Conservation (phyloP, 2,888 invertebrate species). For the Eustalomyia histrio region DNA sequence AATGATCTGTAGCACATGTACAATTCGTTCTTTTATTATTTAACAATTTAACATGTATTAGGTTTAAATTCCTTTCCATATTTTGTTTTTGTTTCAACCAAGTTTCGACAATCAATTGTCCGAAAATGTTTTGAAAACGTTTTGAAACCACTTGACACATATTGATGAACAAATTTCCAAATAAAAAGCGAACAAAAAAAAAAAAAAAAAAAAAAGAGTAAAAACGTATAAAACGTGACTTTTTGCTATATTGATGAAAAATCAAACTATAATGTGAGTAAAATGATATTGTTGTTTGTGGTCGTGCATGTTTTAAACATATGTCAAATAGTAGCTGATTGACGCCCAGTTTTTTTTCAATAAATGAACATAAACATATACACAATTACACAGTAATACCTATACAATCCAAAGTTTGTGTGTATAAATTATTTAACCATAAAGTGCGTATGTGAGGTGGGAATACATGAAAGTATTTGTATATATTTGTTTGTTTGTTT, state of each 20-base stretch:
- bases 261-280: constrained; percentile 20
- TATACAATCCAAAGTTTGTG: neutral
- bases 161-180: constrained; percentile 24
- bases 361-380: neutral
- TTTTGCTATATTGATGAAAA: constrained; percentile 26
- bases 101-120: constrained; percentile 43
- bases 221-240: constrained; percentile 59
- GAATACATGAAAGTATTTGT: neutral
- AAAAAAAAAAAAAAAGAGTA: neutral
- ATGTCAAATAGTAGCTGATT: constrained; percentile 35
- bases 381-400: neutral
- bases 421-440: neutral
- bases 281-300: constrained; percentile 21
- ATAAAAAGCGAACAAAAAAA: constrained; percentile 2
- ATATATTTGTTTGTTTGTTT: neutral
- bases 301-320: constrained; percentile 33
- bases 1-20: neutral
- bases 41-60: neutral
- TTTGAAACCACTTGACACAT: constrained; percentile 54
- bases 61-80: neutral
- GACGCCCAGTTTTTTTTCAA: neutral
- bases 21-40: neutral
- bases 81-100: neutral
- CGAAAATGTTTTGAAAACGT: constrained; percentile 52
- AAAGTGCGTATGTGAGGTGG: constrained; percentile 8